A percentile compares a stretch with the other conserved stretches of the same genome.
Evolutionary conservation across 2,113 vertebrate species (phyloP).

Genomic region (Chloropsis hardwickii): DNA sequence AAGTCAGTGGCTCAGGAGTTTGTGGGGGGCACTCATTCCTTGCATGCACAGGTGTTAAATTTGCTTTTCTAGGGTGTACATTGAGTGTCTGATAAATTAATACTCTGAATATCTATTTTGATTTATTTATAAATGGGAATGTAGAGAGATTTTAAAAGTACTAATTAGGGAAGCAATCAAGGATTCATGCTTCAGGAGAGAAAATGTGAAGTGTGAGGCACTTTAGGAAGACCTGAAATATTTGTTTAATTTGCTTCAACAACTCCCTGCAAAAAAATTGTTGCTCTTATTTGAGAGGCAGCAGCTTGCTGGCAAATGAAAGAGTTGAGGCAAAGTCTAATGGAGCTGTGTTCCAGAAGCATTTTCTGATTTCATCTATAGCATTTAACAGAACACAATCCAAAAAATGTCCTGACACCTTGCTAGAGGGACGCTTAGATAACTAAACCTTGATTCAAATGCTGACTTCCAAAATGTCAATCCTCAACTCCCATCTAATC

Average conservation of each 20-base stretch:
- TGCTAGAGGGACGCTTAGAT: background rate
- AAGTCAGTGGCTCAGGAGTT: background rate
- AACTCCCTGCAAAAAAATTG: background rate
- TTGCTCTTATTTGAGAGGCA: background rate
- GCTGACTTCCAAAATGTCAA: background rate
- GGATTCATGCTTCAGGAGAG: background rate
- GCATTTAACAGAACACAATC: background rate
- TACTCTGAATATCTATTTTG: background rate
- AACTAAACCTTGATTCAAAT: background rate
- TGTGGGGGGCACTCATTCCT: background rate
- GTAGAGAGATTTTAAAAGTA: background rate
- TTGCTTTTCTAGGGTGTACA: background rate
- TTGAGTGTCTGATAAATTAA: slow-evolving; percentile 6
- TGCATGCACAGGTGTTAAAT: background rate
- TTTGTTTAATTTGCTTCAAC: slow-evolving; percentile 7
- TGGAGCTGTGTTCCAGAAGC: background rate
- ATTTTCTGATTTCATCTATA: background rate
- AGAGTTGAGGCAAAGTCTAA: background rate
- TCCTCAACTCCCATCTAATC: background rate
- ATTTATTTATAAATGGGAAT: slow-evolving; percentile 36
- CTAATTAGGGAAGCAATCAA: slow-evolving; percentile 58
- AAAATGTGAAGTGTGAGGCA: background rate
- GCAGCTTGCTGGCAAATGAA: background rate
- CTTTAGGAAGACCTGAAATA: slow-evolving; percentile 27
- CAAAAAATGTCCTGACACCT: background rate